Evolutionary conservation across 2,797 vertebrate species (phyloP).

Genomic region (Perodicticus potto): DNA sequence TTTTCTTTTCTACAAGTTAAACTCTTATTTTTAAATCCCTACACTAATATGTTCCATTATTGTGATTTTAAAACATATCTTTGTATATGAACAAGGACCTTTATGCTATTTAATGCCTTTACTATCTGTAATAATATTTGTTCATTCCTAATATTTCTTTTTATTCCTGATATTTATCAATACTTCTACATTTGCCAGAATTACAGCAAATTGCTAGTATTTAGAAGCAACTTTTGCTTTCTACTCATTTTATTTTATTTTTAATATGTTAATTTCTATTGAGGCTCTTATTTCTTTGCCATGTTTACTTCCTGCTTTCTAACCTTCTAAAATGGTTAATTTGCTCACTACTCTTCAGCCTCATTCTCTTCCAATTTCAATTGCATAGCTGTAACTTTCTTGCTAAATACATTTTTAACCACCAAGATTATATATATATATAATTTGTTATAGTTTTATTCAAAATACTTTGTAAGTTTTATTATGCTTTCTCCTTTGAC

Average conservation of each 20-base stretch:
- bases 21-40: neutral
- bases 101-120: neutral
- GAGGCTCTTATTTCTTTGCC: neutral
- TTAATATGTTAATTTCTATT: neutral
- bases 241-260: neutral
- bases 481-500: neutral
- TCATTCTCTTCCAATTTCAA: slow-evolving; percentile 32
- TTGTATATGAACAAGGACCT: neutral
- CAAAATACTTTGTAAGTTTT: neutral
- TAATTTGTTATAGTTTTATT: neutral
- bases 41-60: neutral
- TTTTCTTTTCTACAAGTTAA: neutral
- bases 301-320: neutral
- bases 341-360: neutral
- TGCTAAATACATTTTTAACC: neutral
- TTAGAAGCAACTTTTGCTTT: neutral
- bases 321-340: neutral
- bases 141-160: neutral
- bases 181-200: neutral
- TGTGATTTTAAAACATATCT: neutral
- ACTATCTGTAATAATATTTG: neutral
- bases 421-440: neutral
- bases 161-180: neutral
- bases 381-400: neutral
- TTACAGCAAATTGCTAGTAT: neutral